Evolutionary conservation across 2,888 invertebrate genomes (phyloP).

Genomic region (Daptonema setosum): DNA sequence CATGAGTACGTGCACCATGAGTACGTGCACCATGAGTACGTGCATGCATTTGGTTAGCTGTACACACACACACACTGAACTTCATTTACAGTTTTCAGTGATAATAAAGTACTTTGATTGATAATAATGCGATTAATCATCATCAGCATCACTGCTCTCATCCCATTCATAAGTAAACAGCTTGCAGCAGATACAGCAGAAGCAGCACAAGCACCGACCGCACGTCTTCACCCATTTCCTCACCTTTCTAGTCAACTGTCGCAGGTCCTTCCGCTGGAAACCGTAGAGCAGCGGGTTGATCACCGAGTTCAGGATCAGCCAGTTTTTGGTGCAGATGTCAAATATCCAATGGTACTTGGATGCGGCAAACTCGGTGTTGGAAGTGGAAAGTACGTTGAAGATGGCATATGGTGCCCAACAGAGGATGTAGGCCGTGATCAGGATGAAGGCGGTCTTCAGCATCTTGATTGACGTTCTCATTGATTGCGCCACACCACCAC

Average conservation of each 20-base stretch:
- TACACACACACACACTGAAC: too few species aligned
- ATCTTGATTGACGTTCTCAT: background rate
- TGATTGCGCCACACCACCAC: too few species aligned
- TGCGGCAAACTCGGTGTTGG: background rate
- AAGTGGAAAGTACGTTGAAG: background rate
- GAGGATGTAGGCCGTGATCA: background rate
- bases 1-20: too few species aligned
- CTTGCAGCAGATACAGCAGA: background rate
- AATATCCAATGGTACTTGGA: background rate
- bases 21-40: too few species aligned
- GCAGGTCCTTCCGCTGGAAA: background rate
- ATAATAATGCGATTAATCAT: too few species aligned
- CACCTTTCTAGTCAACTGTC: background rate
- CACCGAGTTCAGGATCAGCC: background rate
- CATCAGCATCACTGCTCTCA: too few species aligned
- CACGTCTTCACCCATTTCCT: background rate
- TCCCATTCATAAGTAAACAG: background rate
- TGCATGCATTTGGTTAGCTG: too few species aligned
- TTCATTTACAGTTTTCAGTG: too few species aligned
- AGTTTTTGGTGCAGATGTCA: background rate
- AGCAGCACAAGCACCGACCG: background rate
- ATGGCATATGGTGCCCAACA: background rate
- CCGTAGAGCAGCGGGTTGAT: slow-evolving; percentile 1
- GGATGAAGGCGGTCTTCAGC: background rate
- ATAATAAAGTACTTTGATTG: too few species aligned